Evolutionary conservation across 2,888 invertebrate species (phyloP).

Genomic region (Lamproptera curius): DNA sequence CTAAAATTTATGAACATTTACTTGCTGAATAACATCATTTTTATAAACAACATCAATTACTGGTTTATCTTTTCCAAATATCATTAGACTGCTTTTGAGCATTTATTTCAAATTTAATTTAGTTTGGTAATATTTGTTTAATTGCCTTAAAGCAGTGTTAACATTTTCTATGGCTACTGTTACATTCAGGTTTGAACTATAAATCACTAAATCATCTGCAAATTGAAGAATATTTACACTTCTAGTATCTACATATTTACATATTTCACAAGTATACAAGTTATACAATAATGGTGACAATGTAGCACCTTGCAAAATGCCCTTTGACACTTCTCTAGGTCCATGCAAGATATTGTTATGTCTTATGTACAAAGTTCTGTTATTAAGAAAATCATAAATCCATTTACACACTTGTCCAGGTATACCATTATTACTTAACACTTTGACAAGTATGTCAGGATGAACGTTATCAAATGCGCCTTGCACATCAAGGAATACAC

Average conservation of each 20-base stretch:
- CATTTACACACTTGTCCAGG: conserved; percentile 12
- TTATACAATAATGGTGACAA: conserved; percentile 21
- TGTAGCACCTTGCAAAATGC: conserved; percentile 22
- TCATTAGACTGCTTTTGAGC: background rate
- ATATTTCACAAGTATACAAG: conserved; percentile 16
- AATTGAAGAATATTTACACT: conserved; percentile 16
- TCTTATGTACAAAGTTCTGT: conserved; percentile 21
- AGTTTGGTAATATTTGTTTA: background rate
- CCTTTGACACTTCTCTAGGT: conserved; percentile 15
- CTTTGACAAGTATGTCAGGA: background rate
- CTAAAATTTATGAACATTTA: background rate
- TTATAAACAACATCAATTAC: background rate
- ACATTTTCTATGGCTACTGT: background rate
- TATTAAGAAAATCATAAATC: conserved; percentile 18
- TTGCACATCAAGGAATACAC: conserved; percentile 23
- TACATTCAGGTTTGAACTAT: conserved; percentile 8
- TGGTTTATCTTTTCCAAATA: background rate
- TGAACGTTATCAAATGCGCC: conserved; percentile 27
- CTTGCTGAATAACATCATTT: background rate
- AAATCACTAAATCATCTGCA: conserved; percentile 22
- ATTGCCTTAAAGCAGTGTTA: background rate
- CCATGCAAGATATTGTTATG: conserved; percentile 21
- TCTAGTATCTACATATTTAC: conserved; percentile 6
- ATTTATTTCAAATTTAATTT: background rate
- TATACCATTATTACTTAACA: background rate